Evolutionary conservation across 2,113 vertebrate species (phyloP).

Genomic region (Noctilio leporinus): DNA sequence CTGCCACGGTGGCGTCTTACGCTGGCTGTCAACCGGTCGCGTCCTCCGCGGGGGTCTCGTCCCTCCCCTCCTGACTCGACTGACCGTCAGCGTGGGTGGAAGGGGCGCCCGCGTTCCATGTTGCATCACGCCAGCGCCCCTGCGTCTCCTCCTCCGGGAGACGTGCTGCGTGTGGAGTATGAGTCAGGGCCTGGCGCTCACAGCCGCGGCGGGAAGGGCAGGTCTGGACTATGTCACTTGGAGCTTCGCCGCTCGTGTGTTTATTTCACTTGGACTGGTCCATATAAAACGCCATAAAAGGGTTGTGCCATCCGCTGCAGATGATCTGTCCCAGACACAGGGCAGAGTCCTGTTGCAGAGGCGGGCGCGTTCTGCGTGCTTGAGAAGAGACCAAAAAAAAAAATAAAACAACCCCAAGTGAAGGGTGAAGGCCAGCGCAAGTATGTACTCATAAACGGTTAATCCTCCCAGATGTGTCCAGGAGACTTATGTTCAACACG

Average conservation of each 20-base stretch:
- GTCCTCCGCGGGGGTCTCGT: neutral
- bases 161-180: neutral
- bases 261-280: slow-evolving; percentile 8
- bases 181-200: slow-evolving; percentile 22
- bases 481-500: neutral
- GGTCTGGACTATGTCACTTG: slow-evolving; percentile 46
- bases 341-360: neutral
- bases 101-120: slow-evolving; percentile 34
- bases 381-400: neutral
- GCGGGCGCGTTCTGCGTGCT: neutral
- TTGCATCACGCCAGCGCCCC: slow-evolving; percentile 15
- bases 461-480: neutral
- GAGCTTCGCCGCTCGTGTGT: neutral
- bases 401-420: too few species aligned
- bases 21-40: neutral
- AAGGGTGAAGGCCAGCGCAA: neutral
- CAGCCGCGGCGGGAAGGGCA: neutral
- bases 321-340: neutral
- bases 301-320: neutral
- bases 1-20: neutral
- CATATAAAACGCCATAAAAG: neutral
- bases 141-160: neutral
- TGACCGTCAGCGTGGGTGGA: neutral
- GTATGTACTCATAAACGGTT: neutral
- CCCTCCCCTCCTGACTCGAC: neutral